Conservation (phyloP, 2,888 invertebrate genomes). For the Orthosia gracilis region DNA sequence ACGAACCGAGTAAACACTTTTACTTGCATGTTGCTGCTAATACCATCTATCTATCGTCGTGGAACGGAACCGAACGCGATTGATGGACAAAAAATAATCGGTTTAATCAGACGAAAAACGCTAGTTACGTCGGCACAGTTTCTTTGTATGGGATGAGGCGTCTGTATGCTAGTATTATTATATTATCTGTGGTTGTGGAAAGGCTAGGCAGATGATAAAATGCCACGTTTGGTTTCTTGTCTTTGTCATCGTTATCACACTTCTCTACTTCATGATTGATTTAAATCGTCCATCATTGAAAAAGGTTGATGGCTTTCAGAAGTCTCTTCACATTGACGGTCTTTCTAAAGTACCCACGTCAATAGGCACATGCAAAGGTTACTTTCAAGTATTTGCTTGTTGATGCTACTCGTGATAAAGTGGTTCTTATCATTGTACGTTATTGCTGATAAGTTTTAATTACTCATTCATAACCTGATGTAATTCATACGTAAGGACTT, state of each 20-base stretch:
- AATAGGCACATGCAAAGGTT: slow-evolving; percentile 21
- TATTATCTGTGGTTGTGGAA: too few relatives aligned
- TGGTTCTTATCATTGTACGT: slow-evolving; percentile 35
- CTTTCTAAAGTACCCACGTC: slow-evolving; percentile 26
- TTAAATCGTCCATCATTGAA: not conserved
- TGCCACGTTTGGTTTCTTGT: not conserved
- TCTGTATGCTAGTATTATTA: too few relatives aligned
- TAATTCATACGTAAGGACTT: slow-evolving; percentile 30
- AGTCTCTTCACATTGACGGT: not conserved
- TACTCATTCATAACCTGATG: slow-evolving; percentile 41
- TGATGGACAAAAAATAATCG: too few relatives aligned
- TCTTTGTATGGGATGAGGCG: too few relatives aligned
- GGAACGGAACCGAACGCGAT: too few relatives aligned
- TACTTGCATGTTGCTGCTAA: too few relatives aligned
- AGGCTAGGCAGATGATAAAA: not conserved
- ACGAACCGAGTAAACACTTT: too few relatives aligned
- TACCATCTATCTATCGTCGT: too few relatives aligned
- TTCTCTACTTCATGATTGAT: not conserved
- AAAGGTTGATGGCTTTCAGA: slow-evolving; percentile 27
- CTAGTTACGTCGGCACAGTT: too few relatives aligned
- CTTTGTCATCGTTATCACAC: not conserved
- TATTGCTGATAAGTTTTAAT: slow-evolving; percentile 30
- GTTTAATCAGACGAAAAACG: too few relatives aligned
- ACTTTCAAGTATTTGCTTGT: slow-evolving; percentile 27
- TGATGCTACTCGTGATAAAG: slow-evolving; percentile 18